Base-by-base conservation (phyloP, 2,888 invertebrate genomes). In the Blomia tropicalis region DNA sequence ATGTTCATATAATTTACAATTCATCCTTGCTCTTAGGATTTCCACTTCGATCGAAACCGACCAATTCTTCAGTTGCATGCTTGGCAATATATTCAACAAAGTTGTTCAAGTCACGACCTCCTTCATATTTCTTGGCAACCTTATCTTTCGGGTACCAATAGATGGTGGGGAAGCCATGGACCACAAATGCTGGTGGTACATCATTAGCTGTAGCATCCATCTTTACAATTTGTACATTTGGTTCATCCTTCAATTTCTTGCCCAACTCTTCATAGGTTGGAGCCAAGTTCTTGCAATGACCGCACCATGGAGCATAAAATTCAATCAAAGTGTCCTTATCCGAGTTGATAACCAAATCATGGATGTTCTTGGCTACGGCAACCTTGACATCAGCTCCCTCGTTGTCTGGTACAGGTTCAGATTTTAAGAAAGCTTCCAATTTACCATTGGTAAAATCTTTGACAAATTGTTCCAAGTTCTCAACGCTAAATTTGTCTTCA, bases 171-270 rank as follows among this genome's bases (percentile, higher is more conserved):
- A 96, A 99, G 11, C 98, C 98, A 64, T 83, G 81, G 11, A 98
- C 98, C 71, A 93, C 87, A 75, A 81, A 99, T 7, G 79, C 76
- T 67, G 83, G 78, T 67, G 95, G 92, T 70, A 95, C 95, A 79
- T 98, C 98, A 74, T 98, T 99, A 67, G 90, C 89, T 14, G 96
- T 95, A 17, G 96, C 96, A 75, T 99, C 98, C 79, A 98, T 87
- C 76, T 99, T 98, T 1, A 93, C 87, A 70, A 99, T 89, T 67
- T 82, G 83, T 1, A 98, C 82, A 62, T 72, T 72, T 31, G 85
- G 81, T 77, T 96, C 96, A 68, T 83, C 78, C 70, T 81, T 81
- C 73, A 95, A 73, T 83, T 32, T 36, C 36, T 65, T 44, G 36
- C 61, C 63, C 32, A 98, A 79, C 75, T 98, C 93, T 64, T 95